phyloP scores from a whole-genome alignment of 2,113 vertebrate species.

The Tetraodon nigroviridis region DNA sequence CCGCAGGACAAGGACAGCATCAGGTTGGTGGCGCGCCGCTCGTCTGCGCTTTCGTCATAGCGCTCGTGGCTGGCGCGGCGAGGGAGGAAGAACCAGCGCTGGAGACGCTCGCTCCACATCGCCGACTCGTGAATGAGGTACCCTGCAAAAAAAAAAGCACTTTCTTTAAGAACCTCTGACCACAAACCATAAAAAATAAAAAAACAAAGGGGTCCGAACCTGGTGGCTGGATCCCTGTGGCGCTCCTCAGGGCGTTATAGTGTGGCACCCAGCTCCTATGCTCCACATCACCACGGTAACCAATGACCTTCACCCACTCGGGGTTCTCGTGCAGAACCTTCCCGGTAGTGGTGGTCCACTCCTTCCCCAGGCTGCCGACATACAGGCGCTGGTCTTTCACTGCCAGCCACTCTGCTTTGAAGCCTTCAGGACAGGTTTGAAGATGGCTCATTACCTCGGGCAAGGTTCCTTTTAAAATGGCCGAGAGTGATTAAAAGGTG shows the following conservation, averaged over 20 bases:
- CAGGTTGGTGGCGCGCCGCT: constrained; percentile 85
- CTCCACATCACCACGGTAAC: constrained; percentile 78
- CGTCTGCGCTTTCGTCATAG: constrained; percentile 84
- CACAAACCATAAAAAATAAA: background rate
- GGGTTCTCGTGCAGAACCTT: constrained; percentile 90
- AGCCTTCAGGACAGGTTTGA: constrained; percentile 72
- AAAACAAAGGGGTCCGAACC: constrained; percentile 65
- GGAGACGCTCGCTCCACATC: constrained; percentile 85
- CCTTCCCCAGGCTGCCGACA: constrained; percentile 92
- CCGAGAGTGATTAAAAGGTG: background rate
- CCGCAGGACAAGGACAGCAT: constrained; percentile 80
- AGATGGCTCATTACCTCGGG: no score
- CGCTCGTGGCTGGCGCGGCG: constrained; percentile 85
- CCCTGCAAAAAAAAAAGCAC: constrained; percentile 63
- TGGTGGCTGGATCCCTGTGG: constrained; percentile 84
- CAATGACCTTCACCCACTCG: constrained; percentile 90
- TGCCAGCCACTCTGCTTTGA: constrained; percentile 94
- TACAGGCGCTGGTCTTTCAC: constrained; percentile 92
- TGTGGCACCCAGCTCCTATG: constrained; percentile 88
- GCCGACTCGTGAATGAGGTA: constrained; percentile 95
- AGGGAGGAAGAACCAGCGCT: constrained; percentile 93
- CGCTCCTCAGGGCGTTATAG: constrained; percentile 79
- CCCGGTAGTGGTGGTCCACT: constrained; percentile 90
- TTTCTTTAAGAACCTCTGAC: background rate
- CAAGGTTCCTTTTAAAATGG: no score